A percentile compares a stretch with the other conserved stretches of the same genome.
Conservation (phyloP, 2,888 invertebrate genomes). For the Branchellion lobata region DNA sequence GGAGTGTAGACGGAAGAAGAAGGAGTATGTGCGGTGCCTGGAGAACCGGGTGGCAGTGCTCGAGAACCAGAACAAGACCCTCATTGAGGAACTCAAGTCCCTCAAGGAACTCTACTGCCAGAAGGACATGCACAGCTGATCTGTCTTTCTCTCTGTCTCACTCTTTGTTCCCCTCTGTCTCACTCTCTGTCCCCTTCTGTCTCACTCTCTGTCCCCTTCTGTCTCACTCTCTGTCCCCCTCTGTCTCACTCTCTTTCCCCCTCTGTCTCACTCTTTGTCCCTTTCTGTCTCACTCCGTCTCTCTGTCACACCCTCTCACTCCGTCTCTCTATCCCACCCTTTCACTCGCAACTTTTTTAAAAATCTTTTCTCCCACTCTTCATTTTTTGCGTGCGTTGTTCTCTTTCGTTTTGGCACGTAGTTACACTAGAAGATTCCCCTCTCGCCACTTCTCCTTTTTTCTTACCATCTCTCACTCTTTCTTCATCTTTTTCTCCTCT, state of each 20-base stretch:
- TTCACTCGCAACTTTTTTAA: neutral
- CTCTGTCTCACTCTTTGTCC: neutral
- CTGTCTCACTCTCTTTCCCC: neutral
- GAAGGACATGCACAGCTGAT: slow-evolving; percentile 56
- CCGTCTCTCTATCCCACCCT: neutral
- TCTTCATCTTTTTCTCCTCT: neutral
- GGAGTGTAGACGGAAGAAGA: slow-evolving; percentile 98
- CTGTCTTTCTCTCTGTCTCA: neutral
- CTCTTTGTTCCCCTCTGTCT: neutral
- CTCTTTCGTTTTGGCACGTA: too few relatives aligned
- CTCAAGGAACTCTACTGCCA: slow-evolving; percentile 92
- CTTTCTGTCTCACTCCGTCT: neutral
- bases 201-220: neutral
- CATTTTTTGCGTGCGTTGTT: neutral
- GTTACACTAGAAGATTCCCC: neutral
- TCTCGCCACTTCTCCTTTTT: neutral
- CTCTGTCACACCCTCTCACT: neutral
- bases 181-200: neutral
- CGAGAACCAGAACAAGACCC: slow-evolving; percentile 98
- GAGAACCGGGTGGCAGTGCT: slow-evolving; percentile 98
- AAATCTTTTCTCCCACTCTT: neutral
- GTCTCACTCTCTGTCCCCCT: neutral
- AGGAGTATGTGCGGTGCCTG: slow-evolving; percentile 99
- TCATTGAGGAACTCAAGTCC: slow-evolving; percentile 97
- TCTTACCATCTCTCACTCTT: neutral